Base-by-base conservation (phyloP, 2,888 invertebrate species). In the Polydrusus cervinus region DNA sequence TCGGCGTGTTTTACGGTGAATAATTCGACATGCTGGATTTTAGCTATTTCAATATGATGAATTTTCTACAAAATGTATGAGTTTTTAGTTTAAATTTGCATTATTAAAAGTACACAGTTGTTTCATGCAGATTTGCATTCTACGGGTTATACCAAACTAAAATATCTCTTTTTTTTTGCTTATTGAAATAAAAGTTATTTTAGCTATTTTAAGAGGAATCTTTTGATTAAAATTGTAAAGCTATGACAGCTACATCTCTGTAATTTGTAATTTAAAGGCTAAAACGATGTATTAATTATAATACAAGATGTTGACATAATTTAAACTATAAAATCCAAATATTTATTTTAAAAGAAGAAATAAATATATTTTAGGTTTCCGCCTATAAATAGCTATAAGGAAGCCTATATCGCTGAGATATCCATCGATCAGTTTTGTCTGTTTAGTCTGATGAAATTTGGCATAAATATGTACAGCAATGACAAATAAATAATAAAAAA, bases 11-110 rank as follows among this genome's bases (percentile, higher is more conserved):
- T 47, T 40, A 47, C n/a, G 45, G 14, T 25, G 51, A 65, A 51
- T 34, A 65, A 65, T 65, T 65, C 65, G 18, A 34, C 30, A 64
- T 51, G 47, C 30, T 18, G 38, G 43, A 51, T 51, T 45, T 11
- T 40, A 40, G 51, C 47, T 51, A 49, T 65, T 65, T 34, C 51
- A 65, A 65, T 65, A 65, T 45, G 49, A 14, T 34, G 40, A 51
- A 65, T 51, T 65, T 65, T 38, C 65, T 51, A 51, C 64, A 30
- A 18, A 47, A 51, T 49, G 20, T 47, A 64, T 18, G 64, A 65
- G 49, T 34, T 65, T 55, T 65, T 65, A 51, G 49, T 51, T 51
- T 65, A 8, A 38, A 51, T 65, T 51, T 65, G 51, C 65, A 65
- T 51, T 65, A 65, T 65, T 65, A 38, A 64, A 65, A 65, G 34